Evolutionary conservation across 2,888 invertebrate genomes (phyloP), one percentile per base, ranked within the genome.

Genomic region (Operophtera brumata): DNA sequence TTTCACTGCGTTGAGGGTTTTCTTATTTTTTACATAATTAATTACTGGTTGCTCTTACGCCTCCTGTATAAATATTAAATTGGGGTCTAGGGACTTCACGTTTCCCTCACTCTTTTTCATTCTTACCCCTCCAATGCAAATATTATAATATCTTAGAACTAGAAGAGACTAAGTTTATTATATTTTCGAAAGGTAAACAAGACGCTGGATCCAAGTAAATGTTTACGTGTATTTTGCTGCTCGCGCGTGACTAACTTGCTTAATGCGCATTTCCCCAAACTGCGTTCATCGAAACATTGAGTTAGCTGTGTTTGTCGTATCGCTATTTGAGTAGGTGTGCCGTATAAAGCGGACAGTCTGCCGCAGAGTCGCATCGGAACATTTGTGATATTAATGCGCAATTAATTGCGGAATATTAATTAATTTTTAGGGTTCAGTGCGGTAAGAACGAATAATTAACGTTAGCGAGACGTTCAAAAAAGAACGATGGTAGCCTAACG

Each of bases 261-360:
- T 12, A 36, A 8, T 47, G 48, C 48, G 48, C 48, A 54, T 45
- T 44, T 54, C 41, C 28, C 8, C 25, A 44, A 50, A 50, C 14
- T 43, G 8, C 11, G 6, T 40, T 20, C 20, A 3, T 35, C 34
- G 26, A 45, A 51, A 49, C 48, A 36, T 20, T 20, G n/a, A n/a
- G 7, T 47, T 39, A 7, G 36, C 43, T 43, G 20, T 46, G 36
- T 41, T 46, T 35, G 44, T 40, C 26, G 28, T 4, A 25, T 39
- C 26, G 25, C 5, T 48, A 35, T 41, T 41, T 40, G 14, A 30
- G 12, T 34, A 34, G 34, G 11, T 36, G 36, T 36, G 36, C 36
- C 13, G 12, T 36, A 13, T 13, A 13, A 13, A 36, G 12, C 11
- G 8, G 7, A 34, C 34, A 11, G 8, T 13, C 12, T 36, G n/a